Conservation (phyloP, 2,113 vertebrate species). For the Lethenteron reissneri region DNA sequence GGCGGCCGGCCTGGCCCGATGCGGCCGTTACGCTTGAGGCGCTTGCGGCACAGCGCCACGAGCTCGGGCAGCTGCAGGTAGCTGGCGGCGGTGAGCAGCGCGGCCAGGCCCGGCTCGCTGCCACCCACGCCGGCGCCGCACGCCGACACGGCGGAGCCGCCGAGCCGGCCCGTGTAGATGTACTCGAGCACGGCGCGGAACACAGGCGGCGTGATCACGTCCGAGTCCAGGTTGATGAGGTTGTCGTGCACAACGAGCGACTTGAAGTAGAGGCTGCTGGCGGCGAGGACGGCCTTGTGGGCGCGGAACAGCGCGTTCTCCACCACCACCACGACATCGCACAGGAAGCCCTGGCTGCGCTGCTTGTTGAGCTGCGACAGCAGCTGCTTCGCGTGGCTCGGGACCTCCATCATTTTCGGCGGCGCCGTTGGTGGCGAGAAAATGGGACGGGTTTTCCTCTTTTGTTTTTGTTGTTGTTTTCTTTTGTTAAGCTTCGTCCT, state of each 20-base stretch:
- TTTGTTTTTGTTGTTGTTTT: too few species aligned
- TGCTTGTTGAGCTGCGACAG: slow-evolving; percentile 95
- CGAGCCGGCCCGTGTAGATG: slow-evolving; percentile 84
- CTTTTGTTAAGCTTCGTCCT: too few species aligned
- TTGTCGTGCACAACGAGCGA: slow-evolving; percentile 97
- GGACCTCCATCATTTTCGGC: slow-evolving; percentile 91
- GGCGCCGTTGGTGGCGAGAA: slow-evolving; percentile 33
- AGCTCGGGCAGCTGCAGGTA: slow-evolving; percentile 92
- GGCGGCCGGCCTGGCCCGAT: slow-evolving; percentile 51
- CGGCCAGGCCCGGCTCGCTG: slow-evolving; percentile 50
- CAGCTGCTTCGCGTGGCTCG: slow-evolving; percentile 90
- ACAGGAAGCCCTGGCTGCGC: slow-evolving; percentile 93
- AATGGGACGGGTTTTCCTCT: too few species aligned
- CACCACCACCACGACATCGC: slow-evolving; percentile 98
- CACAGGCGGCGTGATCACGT: slow-evolving; percentile 96
- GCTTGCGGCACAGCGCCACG: slow-evolving; percentile 86
- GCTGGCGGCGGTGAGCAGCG: slow-evolving; percentile 71
- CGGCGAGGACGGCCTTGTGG: slow-evolving; percentile 96
- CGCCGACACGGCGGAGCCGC: slow-evolving; percentile 28
- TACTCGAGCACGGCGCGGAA: slow-evolving; percentile 94
- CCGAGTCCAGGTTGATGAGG: slow-evolving; percentile 93
- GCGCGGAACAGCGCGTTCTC: slow-evolving; percentile 96
- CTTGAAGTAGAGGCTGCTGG: slow-evolving; percentile 98
- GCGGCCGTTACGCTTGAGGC: slow-evolving; percentile 66
- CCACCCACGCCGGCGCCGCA: slow-evolving; percentile 12